These are phyloP conservation scores for Stegodyphus dumicola DNA, from an alignment of 1,140 invertebrate genomes.

Conservation along the genomic window DNA sequence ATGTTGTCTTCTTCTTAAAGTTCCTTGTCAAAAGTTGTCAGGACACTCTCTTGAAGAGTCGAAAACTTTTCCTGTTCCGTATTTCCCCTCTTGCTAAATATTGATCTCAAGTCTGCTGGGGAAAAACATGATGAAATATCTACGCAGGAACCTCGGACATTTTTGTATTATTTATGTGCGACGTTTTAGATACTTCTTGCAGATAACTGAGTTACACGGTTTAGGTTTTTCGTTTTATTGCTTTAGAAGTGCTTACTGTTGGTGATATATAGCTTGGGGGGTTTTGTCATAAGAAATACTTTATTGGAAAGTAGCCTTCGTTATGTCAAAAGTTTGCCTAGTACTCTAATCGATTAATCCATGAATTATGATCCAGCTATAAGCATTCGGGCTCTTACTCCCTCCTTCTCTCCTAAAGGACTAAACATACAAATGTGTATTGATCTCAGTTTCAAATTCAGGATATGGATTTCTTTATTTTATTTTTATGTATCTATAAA, in stretches of 20 bases:
- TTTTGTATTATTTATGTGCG: slow-evolving; percentile 27
- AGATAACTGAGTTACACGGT: slow-evolving; percentile 4
- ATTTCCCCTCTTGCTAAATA: slow-evolving; percentile 8
- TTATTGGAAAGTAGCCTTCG: background rate
- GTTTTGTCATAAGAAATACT: slow-evolving; percentile 15
- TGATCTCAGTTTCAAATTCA: no score
- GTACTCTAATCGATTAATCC: background rate
- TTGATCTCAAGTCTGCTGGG: slow-evolving; percentile 27
- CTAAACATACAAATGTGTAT: no score
- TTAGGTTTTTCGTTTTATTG: slow-evolving; percentile 10
- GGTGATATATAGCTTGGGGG: slow-evolving; percentile 12
- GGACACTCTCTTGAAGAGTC: slow-evolving; percentile 25
- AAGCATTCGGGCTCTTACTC: background rate
- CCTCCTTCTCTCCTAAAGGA: no score
- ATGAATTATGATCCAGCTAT: background rate
- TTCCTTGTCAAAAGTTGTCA: slow-evolving; percentile 31
- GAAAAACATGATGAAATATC: slow-evolving; percentile 34
- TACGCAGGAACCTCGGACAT: slow-evolving; percentile 1
- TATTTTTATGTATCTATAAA: no score
- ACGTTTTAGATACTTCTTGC: slow-evolving; percentile 29
- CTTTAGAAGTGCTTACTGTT: slow-evolving; percentile 6
- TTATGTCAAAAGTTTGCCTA: slow-evolving; percentile 15
- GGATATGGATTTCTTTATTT: no score
- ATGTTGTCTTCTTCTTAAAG: background rate
- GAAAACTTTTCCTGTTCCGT: slow-evolving; percentile 1